Evolutionary conservation across 2,888 invertebrate species (phyloP).

Genomic region (Phortica magna): DNA sequence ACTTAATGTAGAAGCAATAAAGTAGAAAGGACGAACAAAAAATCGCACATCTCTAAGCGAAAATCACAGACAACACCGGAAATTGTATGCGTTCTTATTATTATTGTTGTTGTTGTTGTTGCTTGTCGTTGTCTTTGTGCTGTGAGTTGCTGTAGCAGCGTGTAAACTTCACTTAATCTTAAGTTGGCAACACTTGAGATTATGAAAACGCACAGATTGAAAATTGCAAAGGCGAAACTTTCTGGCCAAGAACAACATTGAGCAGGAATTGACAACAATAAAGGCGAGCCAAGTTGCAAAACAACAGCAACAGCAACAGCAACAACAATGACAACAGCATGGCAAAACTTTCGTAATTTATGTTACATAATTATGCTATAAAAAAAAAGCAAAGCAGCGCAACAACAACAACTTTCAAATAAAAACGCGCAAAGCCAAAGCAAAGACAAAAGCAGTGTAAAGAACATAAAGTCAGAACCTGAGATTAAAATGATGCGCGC

Average conservation of each 20-base stretch:
- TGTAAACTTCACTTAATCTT: constrained; percentile 66
- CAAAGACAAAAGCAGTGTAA: constrained; percentile 34
- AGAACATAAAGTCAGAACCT: not conserved
- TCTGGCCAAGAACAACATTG: constrained; percentile 34
- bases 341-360: constrained; percentile 72
- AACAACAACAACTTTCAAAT: constrained; percentile 42
- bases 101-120: constrained; percentile 35
- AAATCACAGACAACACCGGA: constrained; percentile 45
- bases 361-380: constrained; percentile 71
- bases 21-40: constrained; percentile 43
- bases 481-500: constrained; percentile 27
- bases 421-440: constrained; percentile 24
- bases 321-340: constrained; percentile 57
- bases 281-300: constrained; percentile 9
- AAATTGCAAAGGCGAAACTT: constrained; percentile 58
- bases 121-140: constrained; percentile 51
- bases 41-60: constrained; percentile 6
- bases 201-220: constrained; percentile 67
- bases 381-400: constrained; percentile 45
- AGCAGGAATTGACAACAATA: constrained; percentile 29
- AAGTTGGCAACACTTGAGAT: constrained; percentile 60
- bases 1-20: constrained; percentile 60
- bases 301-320: constrained; percentile 39
- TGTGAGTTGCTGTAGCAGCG: constrained; percentile 37
- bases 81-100: constrained; percentile 16